A percentile compares a stretch with the other conserved stretches of the same genome.
These are phyloP conservation scores for Charaxes varanes DNA, from an alignment of 1,140 invertebrate genomes.

Conservation along the genomic window DNA sequence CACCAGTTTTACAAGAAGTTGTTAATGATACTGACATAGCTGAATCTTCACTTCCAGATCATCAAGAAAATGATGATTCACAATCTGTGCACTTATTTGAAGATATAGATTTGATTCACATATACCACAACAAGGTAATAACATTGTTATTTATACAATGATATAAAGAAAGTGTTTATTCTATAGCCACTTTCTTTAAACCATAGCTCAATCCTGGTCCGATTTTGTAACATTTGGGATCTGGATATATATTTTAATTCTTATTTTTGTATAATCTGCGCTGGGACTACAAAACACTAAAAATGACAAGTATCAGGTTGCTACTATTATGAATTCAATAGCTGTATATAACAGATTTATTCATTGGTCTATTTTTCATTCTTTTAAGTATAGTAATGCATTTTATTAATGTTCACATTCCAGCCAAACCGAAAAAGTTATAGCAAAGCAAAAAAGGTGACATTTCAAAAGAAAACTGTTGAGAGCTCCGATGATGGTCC, in stretches of 20 bases:
- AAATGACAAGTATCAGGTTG: too few relatives aligned
- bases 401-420: conserved; percentile 19
- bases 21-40: conserved; percentile 14
- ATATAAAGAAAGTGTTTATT: too few relatives aligned
- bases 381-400: not conserved
- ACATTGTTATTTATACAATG: too few relatives aligned
- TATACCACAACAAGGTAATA: conserved; percentile 59
- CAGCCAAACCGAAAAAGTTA: conserved; percentile 56
- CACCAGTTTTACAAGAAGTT: conserved; percentile 35
- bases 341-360: too few relatives aligned
- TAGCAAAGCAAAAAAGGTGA: conserved; percentile 54
- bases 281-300: too few relatives aligned
- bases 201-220: too few relatives aligned
- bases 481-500: conserved; percentile 30
- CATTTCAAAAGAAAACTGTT: conserved; percentile 32
- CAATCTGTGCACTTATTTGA: conserved; percentile 64
- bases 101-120: conserved; percentile 44
- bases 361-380: too few relatives aligned
- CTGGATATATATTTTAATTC: too few relatives aligned
- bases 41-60: conserved; percentile 8
- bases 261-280: too few relatives aligned
- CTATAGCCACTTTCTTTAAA: too few relatives aligned
- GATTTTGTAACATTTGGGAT: too few relatives aligned
- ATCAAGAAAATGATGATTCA: conserved; percentile 36
- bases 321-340: too few relatives aligned